Evolutionary conservation across 1,140 invertebrate species (phyloP).

Genomic region (Araneus ventricosus): DNA sequence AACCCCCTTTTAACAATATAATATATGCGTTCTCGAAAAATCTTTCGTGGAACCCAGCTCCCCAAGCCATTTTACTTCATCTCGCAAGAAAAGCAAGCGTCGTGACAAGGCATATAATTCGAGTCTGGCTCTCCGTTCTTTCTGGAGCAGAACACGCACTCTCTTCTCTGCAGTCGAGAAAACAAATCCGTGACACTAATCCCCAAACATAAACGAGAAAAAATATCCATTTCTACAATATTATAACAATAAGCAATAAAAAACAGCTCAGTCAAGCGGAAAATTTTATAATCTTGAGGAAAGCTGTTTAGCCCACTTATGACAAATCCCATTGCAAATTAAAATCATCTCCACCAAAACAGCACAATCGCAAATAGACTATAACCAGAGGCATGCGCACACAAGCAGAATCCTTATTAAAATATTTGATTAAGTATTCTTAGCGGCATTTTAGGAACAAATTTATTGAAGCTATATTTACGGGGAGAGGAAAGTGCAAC

Average conservation of each 20-base stretch:
- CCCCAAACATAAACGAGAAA: not conserved
- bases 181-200: constrained; percentile 8
- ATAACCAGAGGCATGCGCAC: not conserved
- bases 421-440: not conserved
- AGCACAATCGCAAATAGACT: not conserved
- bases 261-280: not conserved
- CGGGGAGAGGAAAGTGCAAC: constrained; percentile 23
- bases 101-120: not conserved
- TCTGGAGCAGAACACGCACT: not conserved
- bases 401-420: not conserved
- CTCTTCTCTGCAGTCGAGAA: not conserved
- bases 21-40: no score
- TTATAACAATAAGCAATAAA: constrained; percentile 10
- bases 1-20: no score
- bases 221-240: not conserved
- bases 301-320: not conserved
- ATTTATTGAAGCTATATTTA: not conserved
- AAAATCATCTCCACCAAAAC: not conserved
- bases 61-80: no score
- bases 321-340: not conserved
- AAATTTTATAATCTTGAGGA: constrained; percentile 1
- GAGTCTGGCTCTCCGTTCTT: not conserved
- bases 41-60: no score
- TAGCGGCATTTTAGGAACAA: not conserved
- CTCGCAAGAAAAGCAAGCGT: not conserved